These are phyloP conservation scores for Clarias fuscus DNA, from an alignment of 2,797 vertebrate genomes.

Conservation along the genomic window DNA sequence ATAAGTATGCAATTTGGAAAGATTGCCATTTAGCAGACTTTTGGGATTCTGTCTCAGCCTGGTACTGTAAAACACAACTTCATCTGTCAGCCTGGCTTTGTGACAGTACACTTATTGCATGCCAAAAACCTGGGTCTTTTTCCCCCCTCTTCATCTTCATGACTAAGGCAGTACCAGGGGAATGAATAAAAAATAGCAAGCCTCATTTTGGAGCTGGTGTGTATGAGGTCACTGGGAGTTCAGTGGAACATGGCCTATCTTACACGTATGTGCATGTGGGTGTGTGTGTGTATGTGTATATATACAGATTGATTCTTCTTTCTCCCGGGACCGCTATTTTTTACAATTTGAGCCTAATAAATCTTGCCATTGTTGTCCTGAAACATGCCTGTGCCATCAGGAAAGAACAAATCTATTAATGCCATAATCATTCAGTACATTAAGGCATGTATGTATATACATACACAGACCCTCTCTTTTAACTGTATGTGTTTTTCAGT, in stretches of 20 bases:
- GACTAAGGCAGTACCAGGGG: conserved; percentile 40
- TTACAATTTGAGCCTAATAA: too few relatives aligned
- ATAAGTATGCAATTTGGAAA: conserved; percentile 10
- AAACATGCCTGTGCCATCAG: too few relatives aligned
- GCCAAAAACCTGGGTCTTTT: conserved; percentile 38
- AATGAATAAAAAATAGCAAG: conserved; percentile 47
- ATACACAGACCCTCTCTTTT: too few relatives aligned
- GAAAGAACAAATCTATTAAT: too few relatives aligned
- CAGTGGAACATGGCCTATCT: conserved; percentile 28
- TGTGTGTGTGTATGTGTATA: too few relatives aligned
- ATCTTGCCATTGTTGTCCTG: too few relatives aligned
- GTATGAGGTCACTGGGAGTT: conserved; percentile 49
- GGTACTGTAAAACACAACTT: conserved; percentile 41
- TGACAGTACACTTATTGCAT: conserved; percentile 42
- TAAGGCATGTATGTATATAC: too few relatives aligned
- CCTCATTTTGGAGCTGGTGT: conserved; percentile 22
- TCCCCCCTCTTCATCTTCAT: conserved; percentile 25
- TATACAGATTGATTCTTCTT: too few relatives aligned
- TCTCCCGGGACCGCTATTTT: too few relatives aligned
- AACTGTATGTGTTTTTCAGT: too few relatives aligned
- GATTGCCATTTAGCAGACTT: conserved; percentile 31
- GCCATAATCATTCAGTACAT: too few relatives aligned
- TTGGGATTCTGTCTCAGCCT: conserved; percentile 33
- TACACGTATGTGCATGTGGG: not conserved
- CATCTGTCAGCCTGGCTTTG: conserved; percentile 39